phyloP scores from a whole-genome alignment of 2,797 vertebrate species.

The Tadarida brasiliensis region DNA sequence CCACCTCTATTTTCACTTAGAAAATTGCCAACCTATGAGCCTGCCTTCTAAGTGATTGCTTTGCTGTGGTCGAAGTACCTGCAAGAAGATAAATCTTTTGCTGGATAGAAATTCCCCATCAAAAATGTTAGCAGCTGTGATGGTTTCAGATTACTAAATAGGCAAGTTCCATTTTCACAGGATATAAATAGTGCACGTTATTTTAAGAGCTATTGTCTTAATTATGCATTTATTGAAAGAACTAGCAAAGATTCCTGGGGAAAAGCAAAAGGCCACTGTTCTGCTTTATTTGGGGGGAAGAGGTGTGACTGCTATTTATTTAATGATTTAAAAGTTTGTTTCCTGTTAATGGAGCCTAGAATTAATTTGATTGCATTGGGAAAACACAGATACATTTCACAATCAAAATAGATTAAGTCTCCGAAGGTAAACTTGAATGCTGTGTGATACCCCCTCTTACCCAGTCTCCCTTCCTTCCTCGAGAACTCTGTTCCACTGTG shows the following conservation, averaged over 20 bases:
- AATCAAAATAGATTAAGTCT: not conserved
- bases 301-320: not conserved
- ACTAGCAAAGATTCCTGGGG: not conserved
- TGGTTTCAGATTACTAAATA: not conserved
- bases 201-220: conserved; percentile 60
- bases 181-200: not conserved
- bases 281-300: not conserved
- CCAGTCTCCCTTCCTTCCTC: not conserved
- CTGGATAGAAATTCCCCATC: not conserved
- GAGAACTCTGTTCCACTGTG: not conserved
- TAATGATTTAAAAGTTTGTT: conserved; percentile 33
- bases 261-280: not conserved
- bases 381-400: not conserved
- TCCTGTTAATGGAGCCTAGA: not conserved
- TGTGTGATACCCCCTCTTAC: not conserved
- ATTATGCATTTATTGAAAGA: not conserved
- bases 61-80: not conserved
- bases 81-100: conserved; percentile 58
- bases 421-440: not conserved
- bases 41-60: conserved; percentile 50
- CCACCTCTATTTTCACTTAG: conserved; percentile 26
- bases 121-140: not conserved
- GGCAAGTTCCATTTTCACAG: conserved; percentile 27
- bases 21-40: not conserved
- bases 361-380: not conserved